Evolutionary conservation across 2,888 invertebrate species (phyloP).

Genomic region (Apodemia hepburni): DNA sequence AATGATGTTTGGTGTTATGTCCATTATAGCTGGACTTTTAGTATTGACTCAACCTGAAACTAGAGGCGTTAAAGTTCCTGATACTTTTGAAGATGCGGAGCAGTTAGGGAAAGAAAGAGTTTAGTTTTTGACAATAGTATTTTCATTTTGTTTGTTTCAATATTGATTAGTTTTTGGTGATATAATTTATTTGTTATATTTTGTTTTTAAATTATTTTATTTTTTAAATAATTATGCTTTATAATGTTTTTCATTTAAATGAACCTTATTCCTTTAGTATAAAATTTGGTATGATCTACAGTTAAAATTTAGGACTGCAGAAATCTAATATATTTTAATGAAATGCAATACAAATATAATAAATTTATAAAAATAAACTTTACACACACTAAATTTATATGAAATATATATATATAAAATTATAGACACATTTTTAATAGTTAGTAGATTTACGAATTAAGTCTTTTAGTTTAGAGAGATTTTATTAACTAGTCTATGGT

Average conservation of each 20-base stretch:
- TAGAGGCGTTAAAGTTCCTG: slow-evolving; percentile 56
- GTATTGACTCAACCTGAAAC: slow-evolving; percentile 69
- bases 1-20: slow-evolving; percentile 58
- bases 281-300: background rate
- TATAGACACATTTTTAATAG: too few relatives aligned
- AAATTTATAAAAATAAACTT: too few relatives aligned
- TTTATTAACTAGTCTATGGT: too few relatives aligned
- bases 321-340: too few relatives aligned
- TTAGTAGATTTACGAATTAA: too few relatives aligned
- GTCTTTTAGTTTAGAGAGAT: too few relatives aligned
- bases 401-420: too few relatives aligned
- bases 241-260: background rate
- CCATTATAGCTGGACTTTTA: slow-evolving; percentile 53
- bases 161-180: background rate
- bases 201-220: background rate
- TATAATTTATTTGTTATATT: background rate
- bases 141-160: too few relatives aligned
- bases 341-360: too few relatives aligned
- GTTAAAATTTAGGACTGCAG: too few relatives aligned
- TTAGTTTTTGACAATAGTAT: too few relatives aligned
- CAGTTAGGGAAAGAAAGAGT: slow-evolving; percentile 42
- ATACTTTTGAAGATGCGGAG: slow-evolving; percentile 72
- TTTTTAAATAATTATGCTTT: background rate
- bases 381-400: too few relatives aligned
- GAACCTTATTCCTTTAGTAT: background rate